Conservation (phyloP, 2,888 invertebrate genomes). For the Venusia cambrica region DNA sequence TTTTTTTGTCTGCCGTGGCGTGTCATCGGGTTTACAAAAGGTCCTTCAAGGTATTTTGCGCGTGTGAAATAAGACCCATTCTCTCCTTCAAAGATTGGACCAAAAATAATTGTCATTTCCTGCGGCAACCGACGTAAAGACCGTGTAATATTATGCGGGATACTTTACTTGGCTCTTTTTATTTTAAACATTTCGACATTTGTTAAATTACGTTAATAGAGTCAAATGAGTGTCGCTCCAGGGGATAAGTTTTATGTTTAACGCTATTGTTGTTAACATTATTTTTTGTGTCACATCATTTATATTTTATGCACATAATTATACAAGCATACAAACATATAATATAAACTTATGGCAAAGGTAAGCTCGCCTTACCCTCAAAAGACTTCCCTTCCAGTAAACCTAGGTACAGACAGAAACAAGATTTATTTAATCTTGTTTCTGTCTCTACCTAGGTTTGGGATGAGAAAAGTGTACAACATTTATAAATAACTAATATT, state of each 20-base stretch:
- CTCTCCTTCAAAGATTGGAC: slow-evolving; percentile 63
- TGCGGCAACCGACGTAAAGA: slow-evolving; percentile 61
- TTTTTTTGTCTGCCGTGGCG: slow-evolving; percentile 58
- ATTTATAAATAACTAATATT: too few relatives aligned
- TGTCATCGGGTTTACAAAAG: slow-evolving; percentile 58
- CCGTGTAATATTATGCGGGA: slow-evolving; percentile 34
- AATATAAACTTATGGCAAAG: too few relatives aligned
- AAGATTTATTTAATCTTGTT: too few relatives aligned
- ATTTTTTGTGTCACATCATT: too few relatives aligned
- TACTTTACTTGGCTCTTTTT: slow-evolving; percentile 35
- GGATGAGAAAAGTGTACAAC: too few relatives aligned
- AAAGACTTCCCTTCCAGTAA: too few relatives aligned
- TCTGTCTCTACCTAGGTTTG: too few relatives aligned
- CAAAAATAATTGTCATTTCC: slow-evolving; percentile 81
- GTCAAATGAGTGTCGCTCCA: slow-evolving; percentile 46
- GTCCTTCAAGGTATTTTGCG: slow-evolving; percentile 72
- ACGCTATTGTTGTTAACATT: slow-evolving; percentile 21
- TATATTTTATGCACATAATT: too few relatives aligned
- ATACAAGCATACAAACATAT: too few relatives aligned
- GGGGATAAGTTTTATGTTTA: slow-evolving; percentile 31
- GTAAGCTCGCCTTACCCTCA: too few relatives aligned
- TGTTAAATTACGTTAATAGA: slow-evolving; percentile 43
- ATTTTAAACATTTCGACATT: slow-evolving; percentile 44
- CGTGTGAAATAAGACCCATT: slow-evolving; percentile 75
- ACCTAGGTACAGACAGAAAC: too few relatives aligned